phyloP scores from a whole-genome alignment of 2,888 invertebrate genomes.

The Aplocera efformata region DNA sequence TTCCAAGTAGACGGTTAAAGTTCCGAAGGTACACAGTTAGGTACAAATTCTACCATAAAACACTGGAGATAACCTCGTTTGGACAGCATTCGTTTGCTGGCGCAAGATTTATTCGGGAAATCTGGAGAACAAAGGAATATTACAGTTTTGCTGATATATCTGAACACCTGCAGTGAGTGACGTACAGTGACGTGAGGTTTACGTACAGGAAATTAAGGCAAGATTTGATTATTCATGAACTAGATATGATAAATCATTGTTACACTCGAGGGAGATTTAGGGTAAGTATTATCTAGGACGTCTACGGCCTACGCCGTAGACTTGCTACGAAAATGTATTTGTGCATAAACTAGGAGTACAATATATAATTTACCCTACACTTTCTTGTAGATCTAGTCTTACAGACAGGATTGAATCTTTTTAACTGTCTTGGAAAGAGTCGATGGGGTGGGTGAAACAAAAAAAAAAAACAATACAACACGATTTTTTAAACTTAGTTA shows the following conservation, averaged over 20 bases:
- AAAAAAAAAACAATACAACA: no score
- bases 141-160: conserved; percentile 43
- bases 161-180: conserved; percentile 41
- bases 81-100: conserved; percentile 41
- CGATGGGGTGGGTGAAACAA: no score
- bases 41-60: conserved; percentile 32
- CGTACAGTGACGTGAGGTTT: conserved; percentile 5
- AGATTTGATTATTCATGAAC: not conserved
- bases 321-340: not conserved
- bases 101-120: conserved; percentile 49
- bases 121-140: conserved; percentile 49
- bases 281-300: conserved; percentile 3
- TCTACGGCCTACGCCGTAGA: no score
- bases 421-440: no score
- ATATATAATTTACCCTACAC: no score
- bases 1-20: conserved; percentile 26
- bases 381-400: no score
- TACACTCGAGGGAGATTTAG: conserved; percentile 1
- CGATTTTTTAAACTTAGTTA: no score
- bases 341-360: not conserved
- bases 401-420: no score
- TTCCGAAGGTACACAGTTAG: conserved; percentile 22
- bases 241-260: conserved; percentile 4
- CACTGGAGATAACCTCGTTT: conserved; percentile 35
- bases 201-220: no score